Percentiles rank a stretch among this genome's conserved stretches.
Conservation (phyloP, 2,113 vertebrate genomes). For the Cairina moschata region DNA sequence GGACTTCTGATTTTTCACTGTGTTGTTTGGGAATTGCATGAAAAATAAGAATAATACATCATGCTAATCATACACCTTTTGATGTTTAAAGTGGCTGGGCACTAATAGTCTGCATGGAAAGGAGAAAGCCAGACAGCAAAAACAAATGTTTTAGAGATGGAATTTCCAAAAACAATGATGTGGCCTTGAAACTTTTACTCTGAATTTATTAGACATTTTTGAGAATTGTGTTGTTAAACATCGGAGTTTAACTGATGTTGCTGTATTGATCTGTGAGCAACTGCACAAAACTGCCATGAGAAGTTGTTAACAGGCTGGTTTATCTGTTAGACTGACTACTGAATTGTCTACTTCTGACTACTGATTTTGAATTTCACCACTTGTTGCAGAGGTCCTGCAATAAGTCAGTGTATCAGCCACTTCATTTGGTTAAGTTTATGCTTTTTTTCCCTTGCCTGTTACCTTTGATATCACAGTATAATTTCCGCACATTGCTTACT, state of each 20-base stretch:
- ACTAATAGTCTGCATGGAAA: constrained; percentile 21
- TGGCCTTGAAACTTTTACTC: neutral
- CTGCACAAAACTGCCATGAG: neutral
- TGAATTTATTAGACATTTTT: neutral
- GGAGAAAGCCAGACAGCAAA: constrained; percentile 6
- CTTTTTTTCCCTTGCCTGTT: neutral
- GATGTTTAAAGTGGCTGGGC: neutral
- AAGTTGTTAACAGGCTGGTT: neutral
- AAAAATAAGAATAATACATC: neutral
- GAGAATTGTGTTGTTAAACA: neutral
- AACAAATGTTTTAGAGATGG: neutral
- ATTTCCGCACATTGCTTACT: neutral
- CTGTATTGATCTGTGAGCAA: neutral
- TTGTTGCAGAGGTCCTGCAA: neutral
- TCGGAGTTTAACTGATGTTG: neutral
- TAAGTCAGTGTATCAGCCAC: neutral
- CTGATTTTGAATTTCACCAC: neutral
- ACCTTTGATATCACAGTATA: neutral
- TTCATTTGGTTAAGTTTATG: neutral
- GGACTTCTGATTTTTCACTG: constrained; percentile 35
- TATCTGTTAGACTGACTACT: neutral
- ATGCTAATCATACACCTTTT: neutral
- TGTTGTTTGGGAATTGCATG: constrained; percentile 9
- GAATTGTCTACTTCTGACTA: neutral
- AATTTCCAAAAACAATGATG: neutral